phyloP scores from a whole-genome alignment of 2,888 invertebrate species.

The Oasisia sp. region DNA sequence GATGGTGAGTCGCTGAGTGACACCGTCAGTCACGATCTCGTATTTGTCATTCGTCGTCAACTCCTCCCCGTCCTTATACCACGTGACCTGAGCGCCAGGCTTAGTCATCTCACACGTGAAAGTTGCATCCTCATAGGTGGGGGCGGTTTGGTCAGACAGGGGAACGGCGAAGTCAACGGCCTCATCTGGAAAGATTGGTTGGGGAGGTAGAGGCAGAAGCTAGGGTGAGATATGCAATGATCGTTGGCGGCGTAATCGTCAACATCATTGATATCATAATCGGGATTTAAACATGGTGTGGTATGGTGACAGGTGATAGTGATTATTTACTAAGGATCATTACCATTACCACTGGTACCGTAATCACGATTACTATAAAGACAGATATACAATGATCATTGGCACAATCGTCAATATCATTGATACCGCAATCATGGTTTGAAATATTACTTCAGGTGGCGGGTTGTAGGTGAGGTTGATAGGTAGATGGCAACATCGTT shows the following conservation, averaged over 20 bases:
- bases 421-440: too few species aligned
- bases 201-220: background rate
- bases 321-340: too few species aligned
- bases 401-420: too few species aligned
- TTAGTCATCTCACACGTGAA: constrained; percentile 76
- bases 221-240: background rate
- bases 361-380: too few species aligned
- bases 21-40: constrained; percentile 35
- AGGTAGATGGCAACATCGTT: too few species aligned
- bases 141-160: background rate
- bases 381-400: too few species aligned
- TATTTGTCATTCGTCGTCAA: constrained; percentile 49
- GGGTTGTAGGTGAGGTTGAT: too few species aligned
- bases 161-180: background rate
- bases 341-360: too few species aligned
- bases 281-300: background rate
- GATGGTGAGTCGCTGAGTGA: constrained; percentile 78
- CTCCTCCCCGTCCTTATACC: constrained; percentile 61
- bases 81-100: constrained; percentile 53
- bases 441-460: too few species aligned
- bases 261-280: background rate
- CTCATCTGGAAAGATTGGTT: background rate
- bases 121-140: constrained; percentile 42
- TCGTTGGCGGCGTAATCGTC: background rate
- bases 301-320: background rate